Percentiles rank a stretch among this genome's conserved stretches.
phyloP scores from a whole-genome alignment of 2,888 invertebrate genomes.

The Folsomia manolachei region DNA sequence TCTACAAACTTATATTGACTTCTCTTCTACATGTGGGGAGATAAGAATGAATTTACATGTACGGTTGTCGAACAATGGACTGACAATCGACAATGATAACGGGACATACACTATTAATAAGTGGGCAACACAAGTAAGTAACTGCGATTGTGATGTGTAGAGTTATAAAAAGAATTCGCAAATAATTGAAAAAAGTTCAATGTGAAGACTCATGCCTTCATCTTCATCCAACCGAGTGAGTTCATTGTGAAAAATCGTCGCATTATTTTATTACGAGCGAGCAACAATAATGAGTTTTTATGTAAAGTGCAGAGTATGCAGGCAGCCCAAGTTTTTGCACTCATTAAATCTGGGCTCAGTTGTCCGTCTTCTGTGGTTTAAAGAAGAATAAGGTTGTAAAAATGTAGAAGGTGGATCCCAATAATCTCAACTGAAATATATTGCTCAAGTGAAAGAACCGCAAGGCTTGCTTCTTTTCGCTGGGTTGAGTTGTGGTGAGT shows the following conservation, averaged over 20 bases:
- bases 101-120: neutral
- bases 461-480: neutral
- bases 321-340: neutral
- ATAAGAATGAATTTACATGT: no score
- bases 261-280: no score
- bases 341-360: conserved; percentile 19
- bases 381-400: conserved; percentile 4
- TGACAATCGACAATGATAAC: neutral
- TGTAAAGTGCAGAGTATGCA: neutral
- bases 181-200: neutral
- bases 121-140: neutral
- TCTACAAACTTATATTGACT: no score
- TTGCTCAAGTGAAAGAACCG: conserved; percentile 13
- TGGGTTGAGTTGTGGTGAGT: neutral
- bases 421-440: conserved; percentile 6
- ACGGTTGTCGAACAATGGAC: neutral
- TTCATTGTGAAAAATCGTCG: neutral
- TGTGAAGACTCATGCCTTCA: neutral
- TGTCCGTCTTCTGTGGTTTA: neutral
- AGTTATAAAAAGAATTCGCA: neutral
- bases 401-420: neutral
- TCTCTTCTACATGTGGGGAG: no score
- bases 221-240: no score
- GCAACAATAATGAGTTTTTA: neutral
- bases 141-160: neutral